phyloP scores from a whole-genome alignment of 2,113 vertebrate genomes.

The Heptranchias perlo region DNA sequence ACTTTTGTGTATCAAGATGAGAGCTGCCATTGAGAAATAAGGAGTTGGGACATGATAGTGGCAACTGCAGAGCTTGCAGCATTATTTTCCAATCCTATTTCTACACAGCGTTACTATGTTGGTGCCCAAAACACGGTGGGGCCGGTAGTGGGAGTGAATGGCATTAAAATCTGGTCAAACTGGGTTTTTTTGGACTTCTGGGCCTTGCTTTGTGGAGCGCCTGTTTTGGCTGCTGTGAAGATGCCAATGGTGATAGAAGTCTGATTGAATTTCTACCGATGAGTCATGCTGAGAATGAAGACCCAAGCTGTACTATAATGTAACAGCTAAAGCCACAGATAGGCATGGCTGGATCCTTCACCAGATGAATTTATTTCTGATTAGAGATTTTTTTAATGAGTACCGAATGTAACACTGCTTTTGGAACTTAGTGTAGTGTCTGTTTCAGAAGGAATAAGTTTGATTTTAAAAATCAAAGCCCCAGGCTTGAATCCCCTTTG shows the following conservation, averaged over 20 bases:
- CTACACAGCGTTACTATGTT: neutral
- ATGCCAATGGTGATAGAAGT: too few relatives aligned
- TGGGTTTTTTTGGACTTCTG: neutral
- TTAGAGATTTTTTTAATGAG: neutral
- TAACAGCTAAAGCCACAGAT: constrained; percentile 43
- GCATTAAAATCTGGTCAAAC: neutral
- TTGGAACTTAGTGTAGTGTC: neutral
- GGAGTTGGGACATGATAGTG: neutral
- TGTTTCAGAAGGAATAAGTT: neutral
- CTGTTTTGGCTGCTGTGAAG: too few relatives aligned
- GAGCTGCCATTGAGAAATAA: neutral
- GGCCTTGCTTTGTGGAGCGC: too few relatives aligned
- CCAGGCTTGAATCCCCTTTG: too few relatives aligned
- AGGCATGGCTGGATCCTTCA: neutral
- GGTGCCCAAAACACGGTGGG: neutral
- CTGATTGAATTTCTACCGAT: too few relatives aligned
- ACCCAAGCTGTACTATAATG: constrained; percentile 65
- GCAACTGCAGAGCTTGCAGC: neutral
- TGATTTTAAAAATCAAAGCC: neutral
- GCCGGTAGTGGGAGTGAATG: neutral
- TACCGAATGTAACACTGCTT: neutral
- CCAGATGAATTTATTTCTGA: neutral
- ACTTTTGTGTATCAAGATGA: constrained; percentile 15
- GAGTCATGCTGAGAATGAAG: constrained; percentile 49
- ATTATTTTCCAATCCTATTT: neutral